phyloP scores from a whole-genome alignment of 1,140 invertebrate species.

The Grapholita molesta region DNA sequence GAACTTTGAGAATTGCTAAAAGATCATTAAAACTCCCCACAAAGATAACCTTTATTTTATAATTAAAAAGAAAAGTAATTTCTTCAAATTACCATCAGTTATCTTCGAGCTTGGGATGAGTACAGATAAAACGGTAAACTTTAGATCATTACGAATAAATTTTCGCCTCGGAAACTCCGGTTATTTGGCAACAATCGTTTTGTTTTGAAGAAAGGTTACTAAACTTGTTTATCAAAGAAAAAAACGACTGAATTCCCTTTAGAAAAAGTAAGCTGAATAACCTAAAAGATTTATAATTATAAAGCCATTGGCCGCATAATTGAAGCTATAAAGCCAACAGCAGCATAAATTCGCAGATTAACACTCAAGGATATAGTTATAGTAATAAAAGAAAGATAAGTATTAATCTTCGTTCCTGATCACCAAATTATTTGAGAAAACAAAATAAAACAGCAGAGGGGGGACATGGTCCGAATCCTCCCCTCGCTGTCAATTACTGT shows the following conservation, averaged over 20 bases:
- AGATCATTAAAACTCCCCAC: neutral
- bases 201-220: conserved; percentile 13
- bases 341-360: conserved; percentile 6
- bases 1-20: neutral
- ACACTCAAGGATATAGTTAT: conserved; percentile 5
- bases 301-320: neutral
- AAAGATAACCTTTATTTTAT: conserved; percentile 7
- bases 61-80: conserved; percentile 17
- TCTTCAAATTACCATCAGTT: conserved; percentile 16
- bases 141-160: conserved; percentile 29
- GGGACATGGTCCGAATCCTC: conserved; percentile 45
- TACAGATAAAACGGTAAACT: conserved; percentile 35
- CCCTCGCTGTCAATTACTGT: conserved; percentile 71
- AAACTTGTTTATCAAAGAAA: conserved; percentile 1
- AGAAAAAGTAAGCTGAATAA: neutral
- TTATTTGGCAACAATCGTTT: conserved; percentile 16
- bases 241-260: neutral
- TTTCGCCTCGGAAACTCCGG: conserved; percentile 19
- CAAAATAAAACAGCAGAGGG: conserved; percentile 39
- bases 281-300: neutral
- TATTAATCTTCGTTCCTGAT: conserved; percentile 30
- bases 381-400: conserved; percentile 13
- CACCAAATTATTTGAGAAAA: conserved; percentile 56
- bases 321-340: neutral
- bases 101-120: conserved; percentile 20